Evolutionary conservation across 2,797 vertebrate genomes (phyloP), one percentile per base, ranked within the genome.

Genomic region (Octomys mimax): DNA sequence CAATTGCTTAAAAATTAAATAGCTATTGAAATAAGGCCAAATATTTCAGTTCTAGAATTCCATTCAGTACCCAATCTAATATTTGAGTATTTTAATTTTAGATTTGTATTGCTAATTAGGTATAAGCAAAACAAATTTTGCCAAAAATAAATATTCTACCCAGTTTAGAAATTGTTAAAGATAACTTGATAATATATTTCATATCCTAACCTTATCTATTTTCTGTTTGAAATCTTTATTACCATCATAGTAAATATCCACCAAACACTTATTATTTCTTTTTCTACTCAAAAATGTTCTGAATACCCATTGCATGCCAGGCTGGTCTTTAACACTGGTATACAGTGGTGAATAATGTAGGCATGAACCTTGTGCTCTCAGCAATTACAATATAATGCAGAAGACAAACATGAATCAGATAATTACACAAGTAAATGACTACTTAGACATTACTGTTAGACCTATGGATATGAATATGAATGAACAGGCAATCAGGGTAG

Each of bases 21-120:
- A 75, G 75, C 59, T 83, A 57, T 54, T 66, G 64, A 86, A 91
- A 92, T 9, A 59, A 86, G 12, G 33, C 28, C 75, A 86, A 80
- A 36, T 82, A 62, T 66, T 96, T 94, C 26, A 73, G n/a, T 59
- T 94, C 59, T 59, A 84, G 26, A 91, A 83, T 92, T 89, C 52
- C 39, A 16, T 84, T 95, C 75, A 86, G 8, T 64, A 86, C 11
- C 16, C 4, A 61, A 87, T 10, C 54, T 87, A n/a, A 21, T 80
- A 83, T 94, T 91, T 91, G n/a, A 26, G 85, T 81, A 42, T n/a
- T 87, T 68, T 87, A 91, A 85, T 87, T 84, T 95, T 52, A 68
- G n/a, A 26, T 79, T 52, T 92, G 33, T 61, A 68, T 0, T 84
- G 52, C 4, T 84, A n/a, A 77, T 84, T 54, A 33, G 22, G 5